Evolutionary conservation across 2,113 vertebrate genomes (phyloP).

Genomic region (Percopsis transmontana): DNA sequence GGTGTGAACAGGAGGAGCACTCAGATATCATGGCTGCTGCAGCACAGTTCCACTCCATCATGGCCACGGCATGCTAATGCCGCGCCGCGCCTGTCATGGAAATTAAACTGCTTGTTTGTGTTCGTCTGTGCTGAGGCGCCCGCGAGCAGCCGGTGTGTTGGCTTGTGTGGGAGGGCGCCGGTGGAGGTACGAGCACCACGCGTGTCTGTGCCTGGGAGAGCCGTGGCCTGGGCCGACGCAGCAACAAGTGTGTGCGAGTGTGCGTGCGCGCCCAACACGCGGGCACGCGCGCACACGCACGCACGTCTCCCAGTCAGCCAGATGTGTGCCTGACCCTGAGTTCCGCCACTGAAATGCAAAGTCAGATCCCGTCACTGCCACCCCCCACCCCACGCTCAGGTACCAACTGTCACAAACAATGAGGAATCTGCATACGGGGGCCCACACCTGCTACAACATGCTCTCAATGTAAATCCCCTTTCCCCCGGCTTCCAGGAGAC

Average conservation of each 20-base stretch:
- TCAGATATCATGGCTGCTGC: conserved; percentile 69
- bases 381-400: conserved; percentile 45
- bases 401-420: conserved; percentile 80
- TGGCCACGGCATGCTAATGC: conserved; percentile 67
- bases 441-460: conserved; percentile 74
- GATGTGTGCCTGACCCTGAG: conserved; percentile 75
- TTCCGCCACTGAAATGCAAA: conserved; percentile 76
- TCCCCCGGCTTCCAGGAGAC: conserved; percentile 66
- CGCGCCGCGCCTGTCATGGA: conserved; percentile 73
- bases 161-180: conserved; percentile 76
- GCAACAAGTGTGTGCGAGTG: conserved; percentile 67
- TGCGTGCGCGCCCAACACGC: background rate
- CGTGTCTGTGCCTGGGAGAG: conserved; percentile 69
- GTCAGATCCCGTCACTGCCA: conserved; percentile 58
- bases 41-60: conserved; percentile 66
- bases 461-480: conserved; percentile 77
- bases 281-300: conserved; percentile 8
- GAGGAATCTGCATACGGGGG: conserved; percentile 70
- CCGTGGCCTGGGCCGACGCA: conserved; percentile 45
- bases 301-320: conserved; percentile 65
- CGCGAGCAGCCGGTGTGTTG: conserved; percentile 74
- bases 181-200: conserved; percentile 68
- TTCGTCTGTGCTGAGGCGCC: conserved; percentile 1
- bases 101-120: conserved; percentile 74
- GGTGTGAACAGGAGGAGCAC: conserved; percentile 65